Conservation (phyloP, 2,888 invertebrate genomes). For the Drosophila birchii region DNA sequence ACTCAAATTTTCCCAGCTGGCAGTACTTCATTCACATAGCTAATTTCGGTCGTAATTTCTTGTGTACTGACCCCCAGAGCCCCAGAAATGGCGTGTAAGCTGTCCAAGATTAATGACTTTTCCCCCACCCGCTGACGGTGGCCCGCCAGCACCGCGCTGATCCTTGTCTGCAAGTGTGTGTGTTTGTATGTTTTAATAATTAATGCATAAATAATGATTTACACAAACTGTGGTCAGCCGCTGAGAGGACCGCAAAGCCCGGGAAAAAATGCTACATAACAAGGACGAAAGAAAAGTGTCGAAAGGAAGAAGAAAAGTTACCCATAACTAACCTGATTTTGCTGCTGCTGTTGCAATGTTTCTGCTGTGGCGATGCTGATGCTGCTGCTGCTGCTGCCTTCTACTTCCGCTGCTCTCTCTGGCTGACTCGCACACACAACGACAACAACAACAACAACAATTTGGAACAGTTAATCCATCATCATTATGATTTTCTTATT, state of each 20-base stretch:
- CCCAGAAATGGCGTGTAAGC: conserved; percentile 23
- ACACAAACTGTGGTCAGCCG: conserved; percentile 40
- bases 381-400: conserved; percentile 34
- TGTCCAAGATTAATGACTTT: conserved; percentile 60
- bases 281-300: conserved; percentile 3
- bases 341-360: conserved; percentile 35
- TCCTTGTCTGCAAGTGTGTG: background rate
- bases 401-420: conserved; percentile 27
- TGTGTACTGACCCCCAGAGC: conserved; percentile 33
- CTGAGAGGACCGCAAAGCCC: conserved; percentile 20
- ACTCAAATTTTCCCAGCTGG: conserved; percentile 2
- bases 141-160: conserved; percentile 9
- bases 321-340: conserved; percentile 42
- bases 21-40: conserved; percentile 23
- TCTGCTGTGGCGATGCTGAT: conserved; percentile 28
- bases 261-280: conserved; percentile 20
- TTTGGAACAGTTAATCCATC: conserved; percentile 73
- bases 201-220: conserved; percentile 66
- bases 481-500: conserved; percentile 70
- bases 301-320: conserved; percentile 11
- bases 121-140: conserved; percentile 25
- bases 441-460: conserved; percentile 27
- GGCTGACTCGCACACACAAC: conserved; percentile 28
- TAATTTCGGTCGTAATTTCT: conserved; percentile 41
- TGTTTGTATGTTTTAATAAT: conserved; percentile 56